Evolutionary conservation across 2,797 vertebrate species (phyloP).

Genomic region (Gallinago stenura): DNA sequence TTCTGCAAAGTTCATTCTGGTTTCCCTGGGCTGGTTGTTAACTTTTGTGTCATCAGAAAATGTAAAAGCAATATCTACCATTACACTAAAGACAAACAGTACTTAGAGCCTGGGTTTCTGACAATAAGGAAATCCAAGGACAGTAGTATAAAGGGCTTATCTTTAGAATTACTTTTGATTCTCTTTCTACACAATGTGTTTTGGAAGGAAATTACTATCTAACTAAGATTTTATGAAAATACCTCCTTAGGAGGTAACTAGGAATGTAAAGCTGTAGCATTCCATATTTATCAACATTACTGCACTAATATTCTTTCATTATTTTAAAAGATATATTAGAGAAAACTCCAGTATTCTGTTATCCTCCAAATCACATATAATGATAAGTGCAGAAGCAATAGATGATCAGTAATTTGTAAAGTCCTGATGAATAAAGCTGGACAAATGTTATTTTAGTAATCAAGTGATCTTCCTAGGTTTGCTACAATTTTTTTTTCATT

Average conservation of each 20-base stretch:
- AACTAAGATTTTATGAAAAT: background rate
- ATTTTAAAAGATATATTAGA: background rate
- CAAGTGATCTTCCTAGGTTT: background rate
- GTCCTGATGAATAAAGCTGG: background rate
- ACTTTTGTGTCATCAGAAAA: background rate
- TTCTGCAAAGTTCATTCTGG: background rate
- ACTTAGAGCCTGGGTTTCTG: background rate
- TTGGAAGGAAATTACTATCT: background rate
- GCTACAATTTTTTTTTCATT: background rate
- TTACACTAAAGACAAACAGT: background rate
- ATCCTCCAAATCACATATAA: accelerated
- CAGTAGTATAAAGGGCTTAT: background rate
- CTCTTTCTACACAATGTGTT: background rate
- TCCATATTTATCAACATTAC: background rate
- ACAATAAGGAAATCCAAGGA: background rate
- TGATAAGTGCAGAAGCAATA: background rate
- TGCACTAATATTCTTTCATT: background rate
- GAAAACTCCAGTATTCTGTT: background rate
- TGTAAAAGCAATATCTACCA: background rate
- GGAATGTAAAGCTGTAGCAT: background rate
- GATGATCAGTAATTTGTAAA: background rate
- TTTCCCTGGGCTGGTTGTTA: background rate
- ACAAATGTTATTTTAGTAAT: background rate
- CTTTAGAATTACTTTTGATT: background rate
- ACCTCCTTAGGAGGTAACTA: background rate